Conservation (phyloP, 2,888 invertebrate species). For the Stenchaetothrips biformis region DNA sequence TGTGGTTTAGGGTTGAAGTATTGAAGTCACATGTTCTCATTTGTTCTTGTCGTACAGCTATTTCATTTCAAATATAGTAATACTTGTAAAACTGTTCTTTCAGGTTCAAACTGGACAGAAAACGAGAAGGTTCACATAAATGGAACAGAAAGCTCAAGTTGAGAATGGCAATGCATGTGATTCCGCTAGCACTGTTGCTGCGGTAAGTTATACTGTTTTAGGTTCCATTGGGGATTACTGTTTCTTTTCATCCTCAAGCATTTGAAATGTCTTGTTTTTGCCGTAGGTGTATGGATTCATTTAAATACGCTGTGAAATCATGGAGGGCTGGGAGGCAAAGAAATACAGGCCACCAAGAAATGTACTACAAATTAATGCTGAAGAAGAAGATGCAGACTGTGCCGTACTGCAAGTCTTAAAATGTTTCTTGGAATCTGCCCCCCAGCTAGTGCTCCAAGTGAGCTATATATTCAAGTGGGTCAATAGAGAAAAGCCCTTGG, state of each 20-base stretch:
- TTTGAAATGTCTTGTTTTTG: constrained; percentile 47
- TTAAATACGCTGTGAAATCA: constrained; percentile 60
- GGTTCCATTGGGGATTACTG: background rate
- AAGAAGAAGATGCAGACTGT: constrained; percentile 76
- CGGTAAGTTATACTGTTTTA: constrained; percentile 45
- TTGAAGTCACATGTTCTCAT: background rate
- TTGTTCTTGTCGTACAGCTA: background rate
- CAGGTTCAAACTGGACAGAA: constrained; percentile 55
- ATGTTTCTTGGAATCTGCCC: constrained; percentile 75
- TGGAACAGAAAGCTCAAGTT: constrained; percentile 46
- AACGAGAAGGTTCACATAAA: constrained; percentile 50
- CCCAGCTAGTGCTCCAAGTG: constrained; percentile 71
- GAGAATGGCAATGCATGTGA: constrained; percentile 57
- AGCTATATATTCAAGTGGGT: constrained; percentile 55
- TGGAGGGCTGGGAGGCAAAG: constrained; percentile 56
- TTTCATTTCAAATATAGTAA: constrained; percentile 6
- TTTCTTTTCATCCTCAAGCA: background rate
- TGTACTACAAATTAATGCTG: constrained; percentile 67
- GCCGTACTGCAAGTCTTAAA: constrained; percentile 71
- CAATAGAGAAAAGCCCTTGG: too few species aligned
- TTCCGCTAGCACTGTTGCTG: constrained; percentile 70
- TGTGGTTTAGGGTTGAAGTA: background rate
- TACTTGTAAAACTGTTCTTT: constrained; percentile 38
- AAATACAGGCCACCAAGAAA: constrained; percentile 56
- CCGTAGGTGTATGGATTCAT: constrained; percentile 42